Conservation (phyloP, 37 sponge, comb jelly and placozoan species). For the Aphrocallistes beatrix region DNA sequence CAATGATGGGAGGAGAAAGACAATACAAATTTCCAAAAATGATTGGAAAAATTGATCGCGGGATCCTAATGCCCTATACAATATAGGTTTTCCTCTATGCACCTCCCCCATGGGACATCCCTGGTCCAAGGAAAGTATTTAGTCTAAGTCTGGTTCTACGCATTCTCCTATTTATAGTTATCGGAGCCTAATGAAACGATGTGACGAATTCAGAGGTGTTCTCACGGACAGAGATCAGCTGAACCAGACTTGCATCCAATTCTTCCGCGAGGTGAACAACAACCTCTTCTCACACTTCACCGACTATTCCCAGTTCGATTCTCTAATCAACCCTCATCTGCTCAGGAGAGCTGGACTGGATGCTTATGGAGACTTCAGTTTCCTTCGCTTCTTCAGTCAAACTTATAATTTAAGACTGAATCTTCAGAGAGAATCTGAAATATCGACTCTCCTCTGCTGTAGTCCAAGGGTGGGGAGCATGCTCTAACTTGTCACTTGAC, state of each 20-base stretch:
- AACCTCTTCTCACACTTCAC: not conserved
- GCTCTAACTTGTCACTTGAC: too few species aligned
- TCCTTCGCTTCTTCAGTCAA: not conserved
- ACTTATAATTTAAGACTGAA: not conserved
- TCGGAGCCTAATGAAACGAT: not conserved
- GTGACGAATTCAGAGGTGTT: not conserved
- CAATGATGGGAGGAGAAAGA: too few species aligned
- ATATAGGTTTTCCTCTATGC: too few species aligned
- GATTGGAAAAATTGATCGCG: too few species aligned
- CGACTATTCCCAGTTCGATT: not conserved
- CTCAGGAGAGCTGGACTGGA: not conserved
- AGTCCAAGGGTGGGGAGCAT: too few species aligned
- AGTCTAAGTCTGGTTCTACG: too few species aligned
- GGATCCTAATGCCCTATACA: too few species aligned
- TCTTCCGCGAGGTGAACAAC: not conserved
- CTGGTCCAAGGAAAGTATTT: too few species aligned
- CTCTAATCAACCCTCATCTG: not conserved
- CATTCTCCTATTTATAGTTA: not conserved
- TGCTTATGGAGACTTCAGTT: not conserved
- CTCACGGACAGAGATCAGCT: not conserved
- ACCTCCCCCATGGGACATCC: too few species aligned
- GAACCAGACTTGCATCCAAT: not conserved
- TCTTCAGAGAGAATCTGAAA: not conserved
- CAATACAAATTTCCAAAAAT: too few species aligned
- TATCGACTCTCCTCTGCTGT: not conserved